Base-by-base conservation (phyloP, 2,888 invertebrate genomes). In the Pollenia amentaria region DNA sequence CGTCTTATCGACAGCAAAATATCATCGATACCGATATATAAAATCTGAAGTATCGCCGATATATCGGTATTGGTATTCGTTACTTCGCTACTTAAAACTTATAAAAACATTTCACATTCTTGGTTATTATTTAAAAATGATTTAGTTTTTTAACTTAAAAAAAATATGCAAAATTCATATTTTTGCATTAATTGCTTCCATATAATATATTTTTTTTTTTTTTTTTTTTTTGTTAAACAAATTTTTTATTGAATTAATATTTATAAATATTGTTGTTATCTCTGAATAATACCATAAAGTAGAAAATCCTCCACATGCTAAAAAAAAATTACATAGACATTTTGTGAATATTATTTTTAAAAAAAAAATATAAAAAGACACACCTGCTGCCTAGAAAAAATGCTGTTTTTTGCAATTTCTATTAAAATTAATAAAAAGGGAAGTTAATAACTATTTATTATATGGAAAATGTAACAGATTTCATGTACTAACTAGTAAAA, bases 291-390 rank as follows among this genome's bases (percentile, higher is more conserved):
- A 16, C 38, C 38, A 69, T 16, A 69, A 69, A 69, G 51, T 53
- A n/a, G 53, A 46, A 44, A 65, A 70, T 70, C 55, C 53, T 70
- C 70, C 70, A 55, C 53, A 70, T 55, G 38, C 55, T 70, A 18
- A 7, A 9, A 14, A 9, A 14, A 55, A 55, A 18, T 1, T 53
- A 42, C 18, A 40, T 55, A 70, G 40, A 70, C 18, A 55, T 55
- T 53, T 18, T 70, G 42, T 55, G 42, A 55, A 44, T 21, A 55
- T 55, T 18, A 42, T 75, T 38, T 29, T 75, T 60, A 12, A 12
- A 48, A 7, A 62, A 48, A 9, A 14, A 9, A 60, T 12, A 16
- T 16, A 40, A 29, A 62, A 16, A 46, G 29, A 73, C 11, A 73
- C 60, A 62, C 62, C 75, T 75, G 75, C 48, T 75, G n/a, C 29